Evolutionary conservation across 2,888 invertebrate species (phyloP), one percentile per base, ranked within the genome.

Genomic region (Xestobium rufovillosum): DNA sequence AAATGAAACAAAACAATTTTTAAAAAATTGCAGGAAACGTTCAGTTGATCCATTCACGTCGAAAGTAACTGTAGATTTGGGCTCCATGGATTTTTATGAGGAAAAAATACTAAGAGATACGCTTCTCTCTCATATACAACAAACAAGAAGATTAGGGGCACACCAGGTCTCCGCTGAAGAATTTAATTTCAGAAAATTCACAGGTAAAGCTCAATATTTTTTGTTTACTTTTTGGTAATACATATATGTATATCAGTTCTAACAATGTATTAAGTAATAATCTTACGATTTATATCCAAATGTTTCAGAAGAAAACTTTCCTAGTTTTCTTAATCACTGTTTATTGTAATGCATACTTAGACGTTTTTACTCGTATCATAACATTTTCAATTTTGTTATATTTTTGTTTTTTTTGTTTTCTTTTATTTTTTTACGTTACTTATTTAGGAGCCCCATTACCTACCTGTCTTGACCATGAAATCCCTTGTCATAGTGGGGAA

Each of bases 1-100:
- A 19, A 19, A 8, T n/a, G 6, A 19, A n/a, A 19, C 6, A 19
- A 19, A 8, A 19, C 6, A n/a, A 19, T 19, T 19, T 19, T 19
- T 19, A 6, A 8, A 8, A n/a, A 19, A 19, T 67, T 69, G 3
- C 62, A 78, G 78, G 47, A 70, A 71, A 2, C 59, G 67, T 2
- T 61, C 69, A n/a, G 59, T 61, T 2, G 80, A 82, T 50, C 61
- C 67, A 26, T 79, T 80, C 55, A 69, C 73, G 4, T 74, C 74
- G 35, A 73, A 74, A 55, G 80, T 80, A 13, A 80, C 80, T 0
- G 60, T 83, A 43, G 84, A 85, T 58, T 67, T 86, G 34, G 74
- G 76, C 4, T 77, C 80, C 1, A 67, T 66, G 4, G 72, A 74
- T 9, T 72, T 68, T 52, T 71, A 72, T 32, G 59, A 69, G 4